Evolutionary conservation across 2,113 vertebrate genomes (phyloP), one percentile per base, ranked within the genome.

Genomic region (Coracopsis vasa): DNA sequence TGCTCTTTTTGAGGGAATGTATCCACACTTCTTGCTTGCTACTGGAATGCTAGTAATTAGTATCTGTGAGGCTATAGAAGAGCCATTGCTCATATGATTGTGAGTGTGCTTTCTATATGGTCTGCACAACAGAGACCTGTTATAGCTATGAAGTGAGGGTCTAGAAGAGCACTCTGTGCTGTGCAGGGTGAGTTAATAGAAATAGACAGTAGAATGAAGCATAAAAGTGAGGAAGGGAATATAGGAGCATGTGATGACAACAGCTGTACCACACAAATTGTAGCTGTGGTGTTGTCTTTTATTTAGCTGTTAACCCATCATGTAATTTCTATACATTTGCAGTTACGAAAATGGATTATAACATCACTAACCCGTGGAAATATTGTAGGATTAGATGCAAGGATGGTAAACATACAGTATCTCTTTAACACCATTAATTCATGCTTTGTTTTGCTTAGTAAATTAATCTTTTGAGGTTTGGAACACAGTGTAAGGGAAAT

Each of bases 291-390:
- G 24, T 9, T 85, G 41, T 50, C 37, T 62, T 74, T 71, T 60
- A 11, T 2, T 3, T 48, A 37, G 13, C 28, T 77, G 7, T 86
- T 61, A 56, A 69, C 48, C 31, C 2, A 1, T 70, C 48, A 25
- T 10, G 2, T 61, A 37, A 29, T n/a, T 70, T 65, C 33, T 58
- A 1, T 37, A 27, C 0, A 1, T 45, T 73, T 53, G 10, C 9
- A 50, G 56, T 50, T 74, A 37, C 33, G 21, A 35, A 74, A 88
- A 28, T 25, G 15, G 24, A 20, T 41, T 11, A 16, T 65, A 21
- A 6, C 1, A 0, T 54, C 0, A 0, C 51, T 56, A 13, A 80
- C 27, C 21, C 29, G 4, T 53, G 29, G 72, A 78, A 74, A 45
- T 82, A n/a, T 1, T 39, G n/a, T 66, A 62, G 17, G 37, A 20